Evolutionary conservation across 2,113 vertebrate genomes (phyloP).

Genomic region (Alexandromys fortis): DNA sequence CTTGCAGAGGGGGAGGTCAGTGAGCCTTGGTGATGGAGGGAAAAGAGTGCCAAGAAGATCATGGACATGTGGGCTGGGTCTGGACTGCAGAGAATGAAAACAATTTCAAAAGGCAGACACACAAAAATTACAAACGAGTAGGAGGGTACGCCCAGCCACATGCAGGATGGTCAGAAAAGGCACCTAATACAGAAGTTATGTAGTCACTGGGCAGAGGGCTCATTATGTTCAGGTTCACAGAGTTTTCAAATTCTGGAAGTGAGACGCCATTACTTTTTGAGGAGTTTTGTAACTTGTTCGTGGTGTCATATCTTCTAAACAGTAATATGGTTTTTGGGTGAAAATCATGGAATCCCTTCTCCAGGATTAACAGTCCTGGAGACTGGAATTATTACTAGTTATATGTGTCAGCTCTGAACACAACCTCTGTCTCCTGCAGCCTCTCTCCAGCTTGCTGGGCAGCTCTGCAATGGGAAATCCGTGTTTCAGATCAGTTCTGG

Average conservation of each 20-base stretch:
- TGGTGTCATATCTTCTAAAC: not conserved
- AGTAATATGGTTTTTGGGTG: not conserved
- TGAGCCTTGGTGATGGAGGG: not conserved
- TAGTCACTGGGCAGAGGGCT: not conserved
- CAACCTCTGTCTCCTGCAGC: not conserved
- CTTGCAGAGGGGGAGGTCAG: not conserved
- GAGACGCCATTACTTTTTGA: not conserved
- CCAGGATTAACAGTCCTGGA: not conserved
- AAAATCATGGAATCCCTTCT: not conserved
- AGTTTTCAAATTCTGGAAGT: not conserved
- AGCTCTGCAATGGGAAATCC: not conserved
- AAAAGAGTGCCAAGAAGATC: not conserved
- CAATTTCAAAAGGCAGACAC: slow-evolving; percentile 12
- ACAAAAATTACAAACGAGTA: not conserved
- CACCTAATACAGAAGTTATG: not conserved
- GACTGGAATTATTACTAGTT: not conserved
- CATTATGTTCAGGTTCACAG: not conserved
- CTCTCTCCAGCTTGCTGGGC: not conserved
- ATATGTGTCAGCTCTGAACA: not conserved
- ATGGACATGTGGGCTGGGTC: not conserved
- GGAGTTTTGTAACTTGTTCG: not conserved
- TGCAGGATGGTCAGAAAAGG: not conserved
- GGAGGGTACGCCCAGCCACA: not conserved
- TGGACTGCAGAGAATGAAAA: slow-evolving; percentile 21
- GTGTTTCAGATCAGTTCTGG: not conserved